Conservation (phyloP, 2,888 invertebrate genomes). For the Pollenia griseotomentosa region DNA sequence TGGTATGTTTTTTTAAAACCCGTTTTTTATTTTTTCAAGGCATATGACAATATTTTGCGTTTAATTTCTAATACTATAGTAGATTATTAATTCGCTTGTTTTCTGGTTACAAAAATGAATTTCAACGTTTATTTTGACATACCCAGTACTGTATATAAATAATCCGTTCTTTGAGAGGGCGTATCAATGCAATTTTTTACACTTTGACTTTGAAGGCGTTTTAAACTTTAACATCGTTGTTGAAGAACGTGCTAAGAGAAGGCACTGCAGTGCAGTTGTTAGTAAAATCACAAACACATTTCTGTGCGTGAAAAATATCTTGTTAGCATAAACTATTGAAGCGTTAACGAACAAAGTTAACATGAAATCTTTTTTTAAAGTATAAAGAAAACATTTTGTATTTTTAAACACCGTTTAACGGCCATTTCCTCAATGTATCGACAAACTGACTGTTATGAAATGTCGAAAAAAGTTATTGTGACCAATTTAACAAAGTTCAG, state of each 20-base stretch:
- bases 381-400: neutral
- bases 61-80: too few relatives aligned
- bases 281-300: neutral
- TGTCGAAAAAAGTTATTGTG: too few relatives aligned
- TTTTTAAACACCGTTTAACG: neutral
- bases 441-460: too few relatives aligned
- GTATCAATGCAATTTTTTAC: conserved; percentile 49
- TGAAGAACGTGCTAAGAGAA: conserved; percentile 29
- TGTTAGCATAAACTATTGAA: conserved; percentile 19
- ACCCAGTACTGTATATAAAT: neutral
- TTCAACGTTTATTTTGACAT: neutral
- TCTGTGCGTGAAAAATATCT: conserved; percentile 44
- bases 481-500: too few relatives aligned
- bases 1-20: too few relatives aligned
- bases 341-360: neutral
- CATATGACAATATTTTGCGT: too few relatives aligned
- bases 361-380: neutral
- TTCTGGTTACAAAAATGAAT: too few relatives aligned
- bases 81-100: too few relatives aligned
- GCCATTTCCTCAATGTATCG: too few relatives aligned
- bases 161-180: conserved; percentile 2
- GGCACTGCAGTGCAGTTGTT: conserved; percentile 62
- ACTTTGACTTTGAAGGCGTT: conserved; percentile 46
- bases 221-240: conserved; percentile 57
- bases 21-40: too few relatives aligned